These are phyloP conservation scores for Quadroppia sp. DNA, from an alignment of 2,888 invertebrate genomes.

Conservation along the genomic window DNA sequence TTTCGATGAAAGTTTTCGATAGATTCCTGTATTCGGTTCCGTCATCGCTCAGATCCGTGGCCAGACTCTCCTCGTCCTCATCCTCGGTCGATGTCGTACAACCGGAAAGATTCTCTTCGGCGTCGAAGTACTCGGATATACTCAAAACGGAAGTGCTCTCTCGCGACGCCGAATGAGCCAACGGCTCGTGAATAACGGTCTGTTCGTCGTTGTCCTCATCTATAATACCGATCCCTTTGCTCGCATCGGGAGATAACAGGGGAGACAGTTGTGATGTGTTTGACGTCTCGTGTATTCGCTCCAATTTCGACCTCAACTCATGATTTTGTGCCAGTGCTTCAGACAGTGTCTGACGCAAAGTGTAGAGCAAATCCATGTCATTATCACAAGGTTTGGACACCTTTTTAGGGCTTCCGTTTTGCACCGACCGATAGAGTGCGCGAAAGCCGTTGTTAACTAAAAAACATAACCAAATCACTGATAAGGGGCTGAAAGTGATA, in stretches of 20 bases:
- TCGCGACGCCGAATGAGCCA: conserved; percentile 66
- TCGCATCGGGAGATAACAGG: conserved; percentile 33
- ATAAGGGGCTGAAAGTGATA: not conserved
- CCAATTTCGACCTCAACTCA: conserved; percentile 60
- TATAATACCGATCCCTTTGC: conserved; percentile 20
- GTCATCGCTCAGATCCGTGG: conserved; percentile 44
- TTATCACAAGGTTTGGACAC: not conserved
- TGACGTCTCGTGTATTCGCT: conserved; percentile 52
- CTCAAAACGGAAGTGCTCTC: conserved; percentile 69
- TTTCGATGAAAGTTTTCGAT: conserved; percentile 5
- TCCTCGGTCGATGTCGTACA: conserved; percentile 66
- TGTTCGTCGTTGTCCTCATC: conserved; percentile 40
- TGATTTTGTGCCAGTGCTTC: conserved; percentile 68
- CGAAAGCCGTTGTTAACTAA: conserved; percentile 38
- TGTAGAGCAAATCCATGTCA: conserved; percentile 13
- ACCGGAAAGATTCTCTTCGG: conserved; percentile 61
- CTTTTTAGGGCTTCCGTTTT: conserved; percentile 13
- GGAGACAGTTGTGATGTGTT: conserved; percentile 57
- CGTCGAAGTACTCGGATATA: conserved; percentile 75
- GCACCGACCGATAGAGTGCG: conserved; percentile 25
- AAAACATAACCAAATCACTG: not conserved
- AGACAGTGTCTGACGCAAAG: conserved; percentile 16
- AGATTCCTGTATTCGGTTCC: conserved; percentile 30
- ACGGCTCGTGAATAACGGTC: conserved; percentile 54
- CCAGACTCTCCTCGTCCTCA: conserved; percentile 49